Evolutionary conservation across 2,888 invertebrate genomes (phyloP).

Genomic region (Myathropa florea): DNA sequence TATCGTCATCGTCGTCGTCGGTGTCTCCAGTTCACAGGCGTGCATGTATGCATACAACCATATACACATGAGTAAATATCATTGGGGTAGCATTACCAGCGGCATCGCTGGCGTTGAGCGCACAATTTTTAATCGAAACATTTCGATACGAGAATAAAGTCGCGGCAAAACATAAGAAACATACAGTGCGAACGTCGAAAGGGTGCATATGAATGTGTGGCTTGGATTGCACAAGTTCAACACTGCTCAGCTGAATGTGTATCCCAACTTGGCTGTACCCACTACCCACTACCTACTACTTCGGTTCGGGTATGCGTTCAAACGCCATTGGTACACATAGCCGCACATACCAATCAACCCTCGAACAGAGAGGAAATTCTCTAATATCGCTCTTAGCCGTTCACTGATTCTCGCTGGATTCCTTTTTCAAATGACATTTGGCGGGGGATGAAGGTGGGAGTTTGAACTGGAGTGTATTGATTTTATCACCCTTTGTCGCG

Average conservation of each 20-base stretch:
- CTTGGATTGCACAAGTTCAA: constrained; percentile 67
- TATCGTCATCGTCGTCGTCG: constrained; percentile 16
- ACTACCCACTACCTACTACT: neutral
- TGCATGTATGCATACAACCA: neutral
- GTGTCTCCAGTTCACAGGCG: constrained; percentile 14
- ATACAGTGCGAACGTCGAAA: constrained; percentile 19
- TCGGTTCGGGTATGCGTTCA: constrained; percentile 57
- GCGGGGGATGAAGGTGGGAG: constrained; percentile 36
- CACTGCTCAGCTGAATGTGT: constrained; percentile 48
- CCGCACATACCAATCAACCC: constrained; percentile 64
- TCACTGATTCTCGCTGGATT: constrained; percentile 67
- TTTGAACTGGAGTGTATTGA: constrained; percentile 69
- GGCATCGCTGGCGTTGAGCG: constrained; percentile 61
- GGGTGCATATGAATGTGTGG: constrained; percentile 54
- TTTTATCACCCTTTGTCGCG: constrained; percentile 71
- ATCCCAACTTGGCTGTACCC: constrained; percentile 18
- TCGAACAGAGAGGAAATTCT: constrained; percentile 64
- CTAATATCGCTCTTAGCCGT: constrained; percentile 70
- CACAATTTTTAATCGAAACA: constrained; percentile 69
- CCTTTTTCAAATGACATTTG: constrained; percentile 70
- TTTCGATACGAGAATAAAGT: constrained; percentile 69
- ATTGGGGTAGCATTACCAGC: constrained; percentile 62
- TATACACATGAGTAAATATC: constrained; percentile 49
- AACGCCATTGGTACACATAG: constrained; percentile 64
- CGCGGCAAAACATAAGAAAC: constrained; percentile 66